These are phyloP conservation scores for Amphipoea lucens DNA, from an alignment of 2,888 invertebrate species.

Conservation along the genomic window DNA sequence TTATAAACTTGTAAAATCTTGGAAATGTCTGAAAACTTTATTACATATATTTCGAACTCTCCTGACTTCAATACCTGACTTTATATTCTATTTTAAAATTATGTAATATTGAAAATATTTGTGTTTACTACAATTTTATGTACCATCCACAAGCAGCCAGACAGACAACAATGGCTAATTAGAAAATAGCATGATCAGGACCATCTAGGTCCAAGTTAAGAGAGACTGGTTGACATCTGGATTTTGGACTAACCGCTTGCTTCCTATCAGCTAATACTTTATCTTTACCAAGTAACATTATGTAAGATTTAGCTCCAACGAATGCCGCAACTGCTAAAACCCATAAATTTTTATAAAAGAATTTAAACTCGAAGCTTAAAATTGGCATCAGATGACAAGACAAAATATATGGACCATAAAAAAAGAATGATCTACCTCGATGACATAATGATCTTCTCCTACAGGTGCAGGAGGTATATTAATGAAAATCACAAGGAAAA, in stretches of 20 bases:
- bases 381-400: conserved; percentile 1
- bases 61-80: conserved; percentile 6
- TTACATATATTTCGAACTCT: background rate
- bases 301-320: background rate
- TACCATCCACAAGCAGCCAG: conserved; percentile 22
- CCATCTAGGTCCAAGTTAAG: conserved; percentile 48
- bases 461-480: conserved; percentile 59
- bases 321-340: background rate
- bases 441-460: conserved; percentile 41
- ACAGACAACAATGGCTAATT: conserved; percentile 58
- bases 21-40: conserved; percentile 14
- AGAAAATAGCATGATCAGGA: conserved; percentile 62
- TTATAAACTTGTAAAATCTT: conserved; percentile 45
- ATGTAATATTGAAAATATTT: conserved; percentile 11
- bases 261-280: background rate
- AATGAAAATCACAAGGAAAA: conserved; percentile 64
- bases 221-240: conserved; percentile 11
- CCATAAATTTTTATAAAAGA: background rate
- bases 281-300: too few relatives aligned
- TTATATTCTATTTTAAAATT: background rate
- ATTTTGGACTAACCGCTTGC: background rate
- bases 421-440: conserved; percentile 25
- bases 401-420: conserved; percentile 25
- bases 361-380: background rate
- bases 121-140: background rate